Conservation (phyloP, 2,888 invertebrate species). For the Folsomia candida region DNA sequence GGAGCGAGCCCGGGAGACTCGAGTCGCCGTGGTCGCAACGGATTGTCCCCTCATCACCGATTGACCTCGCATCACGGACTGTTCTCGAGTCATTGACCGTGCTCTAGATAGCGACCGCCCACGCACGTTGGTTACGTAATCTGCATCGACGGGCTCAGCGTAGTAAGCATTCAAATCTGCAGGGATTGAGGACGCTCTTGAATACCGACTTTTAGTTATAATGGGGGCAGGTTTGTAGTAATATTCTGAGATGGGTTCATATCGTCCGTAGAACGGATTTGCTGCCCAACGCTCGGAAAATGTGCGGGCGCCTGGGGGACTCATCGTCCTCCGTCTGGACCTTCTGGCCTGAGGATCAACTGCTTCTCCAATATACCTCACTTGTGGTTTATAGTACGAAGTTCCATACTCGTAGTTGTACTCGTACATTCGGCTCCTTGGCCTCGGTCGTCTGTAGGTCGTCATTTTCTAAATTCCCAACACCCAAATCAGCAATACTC, state of each 20-base stretch:
- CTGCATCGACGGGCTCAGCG: not conserved
- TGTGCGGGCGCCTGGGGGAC: slow-evolving; percentile 47
- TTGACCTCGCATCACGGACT: not conserved
- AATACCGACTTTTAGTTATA: not conserved
- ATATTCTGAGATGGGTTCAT: slow-evolving; percentile 22
- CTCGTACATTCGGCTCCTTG: slow-evolving; percentile 48
- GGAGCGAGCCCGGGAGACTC: not conserved
- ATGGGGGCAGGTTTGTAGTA: slow-evolving; percentile 1
- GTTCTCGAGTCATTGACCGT: slow-evolving; percentile 22
- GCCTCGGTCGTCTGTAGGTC: not conserved
- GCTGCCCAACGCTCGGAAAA: slow-evolving; percentile 50
- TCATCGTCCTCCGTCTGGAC: slow-evolving; percentile 30
- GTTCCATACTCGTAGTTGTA: slow-evolving; percentile 51
- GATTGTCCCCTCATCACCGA: not conserved
- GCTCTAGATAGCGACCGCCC: slow-evolving; percentile 30
- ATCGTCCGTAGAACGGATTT: slow-evolving; percentile 48
- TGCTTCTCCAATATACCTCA: slow-evolving; percentile 43
- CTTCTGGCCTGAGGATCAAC: slow-evolving; percentile 13
- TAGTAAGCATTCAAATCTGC: not conserved
- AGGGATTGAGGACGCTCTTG: not conserved
- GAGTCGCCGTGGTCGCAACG: not conserved
- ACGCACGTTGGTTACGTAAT: not conserved
- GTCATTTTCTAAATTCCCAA: not conserved
- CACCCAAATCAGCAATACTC: not conserved
- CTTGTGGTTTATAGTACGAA: slow-evolving; percentile 51